These are phyloP conservation scores for Heliconius sara DNA, from an alignment of 2,888 invertebrate genomes.

Conservation along the genomic window DNA sequence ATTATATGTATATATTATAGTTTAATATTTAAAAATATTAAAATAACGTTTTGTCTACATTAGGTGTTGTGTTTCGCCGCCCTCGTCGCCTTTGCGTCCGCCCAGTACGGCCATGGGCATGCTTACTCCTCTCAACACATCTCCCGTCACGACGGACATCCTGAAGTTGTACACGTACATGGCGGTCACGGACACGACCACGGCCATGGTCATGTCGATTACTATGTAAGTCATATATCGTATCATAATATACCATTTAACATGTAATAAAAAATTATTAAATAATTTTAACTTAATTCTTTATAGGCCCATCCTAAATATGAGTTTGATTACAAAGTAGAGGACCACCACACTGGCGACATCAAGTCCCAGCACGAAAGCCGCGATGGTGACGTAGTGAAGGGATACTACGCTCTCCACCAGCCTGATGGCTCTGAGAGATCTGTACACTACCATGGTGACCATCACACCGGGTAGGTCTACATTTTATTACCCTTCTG, in stretches of 20 bases:
- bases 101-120: conserved; percentile 52
- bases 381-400: conserved; percentile 47
- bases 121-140: conserved; percentile 54
- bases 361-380: neutral
- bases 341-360: neutral
- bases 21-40: too few relatives aligned
- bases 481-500: too few relatives aligned
- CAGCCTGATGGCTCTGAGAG: conserved; percentile 70
- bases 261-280: too few relatives aligned
- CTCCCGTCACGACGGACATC: conserved; percentile 52
- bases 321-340: neutral
- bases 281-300: too few relatives aligned
- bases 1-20: too few relatives aligned
- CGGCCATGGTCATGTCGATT: conserved; percentile 42
- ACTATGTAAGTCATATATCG: neutral
- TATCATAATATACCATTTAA: too few relatives aligned
- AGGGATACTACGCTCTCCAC: conserved; percentile 73
- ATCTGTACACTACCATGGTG: conserved; percentile 55
- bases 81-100: conserved; percentile 44
- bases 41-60: neutral
- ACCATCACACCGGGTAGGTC: conserved; percentile 34
- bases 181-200: conserved; percentile 45
- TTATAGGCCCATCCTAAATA: neutral
- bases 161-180: conserved; percentile 42
- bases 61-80: conserved; percentile 5